Conservation (phyloP, 2,888 invertebrate genomes). For the Bugulina stolonifera region DNA sequence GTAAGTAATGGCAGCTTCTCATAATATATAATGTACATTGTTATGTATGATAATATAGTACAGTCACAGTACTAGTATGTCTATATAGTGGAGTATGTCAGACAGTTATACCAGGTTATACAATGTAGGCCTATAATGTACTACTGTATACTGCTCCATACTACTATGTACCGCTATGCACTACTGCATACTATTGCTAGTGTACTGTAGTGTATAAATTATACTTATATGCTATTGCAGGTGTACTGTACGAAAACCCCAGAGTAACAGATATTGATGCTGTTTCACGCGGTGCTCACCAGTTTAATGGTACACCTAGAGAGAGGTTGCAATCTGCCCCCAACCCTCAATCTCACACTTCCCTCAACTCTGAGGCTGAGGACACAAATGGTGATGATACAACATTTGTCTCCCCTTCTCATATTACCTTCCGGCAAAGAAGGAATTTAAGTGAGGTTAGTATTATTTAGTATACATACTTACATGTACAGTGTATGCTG, state of each 20-base stretch:
- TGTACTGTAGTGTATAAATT: not conserved
- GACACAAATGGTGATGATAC: not conserved
- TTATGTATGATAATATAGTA: too few species aligned
- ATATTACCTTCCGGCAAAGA: slow-evolving; percentile 5
- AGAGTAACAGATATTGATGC: not conserved
- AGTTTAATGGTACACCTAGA: not conserved
- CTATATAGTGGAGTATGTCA: not conserved
- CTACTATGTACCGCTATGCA: too few species aligned
- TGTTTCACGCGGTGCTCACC: not conserved
- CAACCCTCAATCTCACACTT: not conserved
- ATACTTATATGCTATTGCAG: too few species aligned
- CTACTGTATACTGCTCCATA: not conserved
- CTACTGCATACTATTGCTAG: too few species aligned
- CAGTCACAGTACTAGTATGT: not conserved
- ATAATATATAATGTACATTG: too few species aligned
- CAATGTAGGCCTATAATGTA: not conserved
- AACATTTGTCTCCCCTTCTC: not conserved
- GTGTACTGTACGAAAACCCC: slow-evolving; percentile 5
- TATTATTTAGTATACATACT: not conserved
- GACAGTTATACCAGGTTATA: not conserved
- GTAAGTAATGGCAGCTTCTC: too few species aligned
- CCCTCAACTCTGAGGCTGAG: not conserved
- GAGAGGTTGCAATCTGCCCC: not conserved
- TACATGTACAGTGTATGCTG: not conserved
- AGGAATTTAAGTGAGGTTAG: slow-evolving; percentile 17